phyloP scores from a whole-genome alignment of 2,113 vertebrate species.

The Mola mola region DNA sequence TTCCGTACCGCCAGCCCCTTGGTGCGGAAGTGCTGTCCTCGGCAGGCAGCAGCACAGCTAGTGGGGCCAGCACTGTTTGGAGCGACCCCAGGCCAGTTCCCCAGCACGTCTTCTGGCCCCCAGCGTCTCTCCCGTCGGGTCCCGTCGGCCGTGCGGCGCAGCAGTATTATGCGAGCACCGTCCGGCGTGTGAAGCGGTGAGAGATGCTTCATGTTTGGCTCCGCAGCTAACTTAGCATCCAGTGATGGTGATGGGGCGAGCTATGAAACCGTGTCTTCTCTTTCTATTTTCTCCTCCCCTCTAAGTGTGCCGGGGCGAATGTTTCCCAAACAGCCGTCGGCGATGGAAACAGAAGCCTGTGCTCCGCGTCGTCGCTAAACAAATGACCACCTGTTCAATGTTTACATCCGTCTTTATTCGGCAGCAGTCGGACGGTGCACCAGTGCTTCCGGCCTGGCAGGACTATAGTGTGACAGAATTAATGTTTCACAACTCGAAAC shows the following conservation, averaged over 20 bases:
- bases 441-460: not conserved
- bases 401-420: constrained; percentile 66
- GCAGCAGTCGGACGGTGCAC: constrained; percentile 2
- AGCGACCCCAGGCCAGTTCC: constrained; percentile 39
- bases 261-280: no score
- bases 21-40: constrained; percentile 78
- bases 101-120: constrained; percentile 1
- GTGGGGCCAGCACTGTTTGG: constrained; percentile 58
- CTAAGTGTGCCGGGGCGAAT: no score
- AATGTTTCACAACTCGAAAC: no score
- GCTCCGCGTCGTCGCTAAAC: constrained; percentile 20
- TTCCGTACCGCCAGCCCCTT: constrained; percentile 65
- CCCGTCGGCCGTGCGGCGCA: constrained; percentile 33
- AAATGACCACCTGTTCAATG: constrained; percentile 74
- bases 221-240: constrained; percentile 72
- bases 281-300: no score
- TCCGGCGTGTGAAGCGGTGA: constrained; percentile 78
- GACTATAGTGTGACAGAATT: not conserved
- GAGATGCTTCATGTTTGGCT: constrained; percentile 51
- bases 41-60: constrained; percentile 41
- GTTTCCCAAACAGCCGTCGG: no score
- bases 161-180: constrained; percentile 73
- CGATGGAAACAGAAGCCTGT: no score
- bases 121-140: constrained; percentile 19
- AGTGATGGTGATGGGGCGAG: constrained; percentile 54